Base-by-base conservation (phyloP, 2,888 invertebrate species). In the Zaprionus obscuricornis region DNA sequence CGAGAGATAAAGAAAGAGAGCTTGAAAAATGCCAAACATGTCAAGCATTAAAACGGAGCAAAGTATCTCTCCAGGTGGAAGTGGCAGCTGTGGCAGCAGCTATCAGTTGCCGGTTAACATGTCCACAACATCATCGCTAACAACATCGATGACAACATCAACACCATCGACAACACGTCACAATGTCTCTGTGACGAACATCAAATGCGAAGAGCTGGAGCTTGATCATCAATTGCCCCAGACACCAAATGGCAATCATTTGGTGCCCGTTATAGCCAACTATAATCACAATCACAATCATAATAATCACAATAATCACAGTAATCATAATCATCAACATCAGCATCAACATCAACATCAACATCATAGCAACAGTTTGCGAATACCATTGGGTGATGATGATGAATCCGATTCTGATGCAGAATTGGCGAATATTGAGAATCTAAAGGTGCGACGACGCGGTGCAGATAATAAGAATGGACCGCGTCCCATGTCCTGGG, bases 401-500 rank as follows among this genome's bases (percentile, higher is more conserved):
- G 90, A 90, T 24, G 90, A 90, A 20, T 89, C 90, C 7, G 90
- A 90, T 16, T 90, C 90, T 7, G 90, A 90, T 58, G 84, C 88
- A 6, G 90, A 90, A 65, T 36, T 90, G 65, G 88, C 89, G 16
- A 89, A 88, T 56, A 90, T 90, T 62, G 90, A 90, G 70, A 89
- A 88, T 66, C 79, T 89, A 2, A 89, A 89, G 57, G 93, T 93
- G n/a, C 92, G 92, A 63, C 86, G 92, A 51, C 90, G 93, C 24
- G 73, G 73, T 4, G 65, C 70, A 11, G 72, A 85, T 34, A n/a
- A n/a, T n/a, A 89, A 89, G 58, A 90, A 89, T 59, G 92, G 92
- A 36, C 92, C 93, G 5, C 91, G 97, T 45, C 97, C 97, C 39
- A 97, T 97, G 97, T 97, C 96, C 4, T 97, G 97, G 97, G 97